Evolutionary conservation across 2,113 vertebrate species (phyloP).

Genomic region (Gallinago paraguaiae): DNA sequence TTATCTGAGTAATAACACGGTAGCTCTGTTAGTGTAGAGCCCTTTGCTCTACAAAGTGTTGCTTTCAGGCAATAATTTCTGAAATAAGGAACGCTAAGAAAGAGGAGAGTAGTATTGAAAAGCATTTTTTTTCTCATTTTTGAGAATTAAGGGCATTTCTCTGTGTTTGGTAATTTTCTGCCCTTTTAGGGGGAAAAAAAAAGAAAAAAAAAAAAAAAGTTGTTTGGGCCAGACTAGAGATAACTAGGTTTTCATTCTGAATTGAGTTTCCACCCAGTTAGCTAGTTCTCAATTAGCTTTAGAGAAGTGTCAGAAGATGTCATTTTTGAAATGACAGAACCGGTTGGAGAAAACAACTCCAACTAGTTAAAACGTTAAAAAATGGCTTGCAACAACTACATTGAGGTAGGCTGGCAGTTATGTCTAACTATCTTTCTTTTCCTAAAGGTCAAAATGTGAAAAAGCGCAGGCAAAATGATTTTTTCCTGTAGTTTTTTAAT

Average conservation of each 20-base stretch:
- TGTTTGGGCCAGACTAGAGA: not conserved
- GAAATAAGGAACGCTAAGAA: not conserved
- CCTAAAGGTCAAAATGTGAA: not conserved
- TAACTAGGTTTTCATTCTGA: not conserved
- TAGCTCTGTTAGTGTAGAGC: not conserved
- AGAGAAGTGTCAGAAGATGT: not conserved
- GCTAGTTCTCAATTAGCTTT: not conserved
- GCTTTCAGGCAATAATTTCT: not conserved
- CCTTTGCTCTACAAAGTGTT: not conserved
- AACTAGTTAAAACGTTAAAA: not conserved
- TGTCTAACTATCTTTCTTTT: not conserved
- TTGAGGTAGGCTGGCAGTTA: not conserved
- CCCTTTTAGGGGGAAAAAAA: not conserved
- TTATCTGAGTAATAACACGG: fast-evolving
- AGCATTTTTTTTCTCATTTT: fast-evolving
- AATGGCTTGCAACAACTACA: not conserved
- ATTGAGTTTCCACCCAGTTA: not conserved
- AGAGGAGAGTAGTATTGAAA: not conserved
- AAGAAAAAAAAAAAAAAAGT: too few species aligned
- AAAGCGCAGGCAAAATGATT: not conserved
- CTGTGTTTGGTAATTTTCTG: not conserved
- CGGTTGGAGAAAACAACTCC: not conserved
- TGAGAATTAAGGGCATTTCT: not conserved
- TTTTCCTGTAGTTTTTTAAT: not conserved
- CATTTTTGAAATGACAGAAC: not conserved